Conservation (phyloP, 2,797 vertebrate species). For the Pseudochirops cupreus region DNA sequence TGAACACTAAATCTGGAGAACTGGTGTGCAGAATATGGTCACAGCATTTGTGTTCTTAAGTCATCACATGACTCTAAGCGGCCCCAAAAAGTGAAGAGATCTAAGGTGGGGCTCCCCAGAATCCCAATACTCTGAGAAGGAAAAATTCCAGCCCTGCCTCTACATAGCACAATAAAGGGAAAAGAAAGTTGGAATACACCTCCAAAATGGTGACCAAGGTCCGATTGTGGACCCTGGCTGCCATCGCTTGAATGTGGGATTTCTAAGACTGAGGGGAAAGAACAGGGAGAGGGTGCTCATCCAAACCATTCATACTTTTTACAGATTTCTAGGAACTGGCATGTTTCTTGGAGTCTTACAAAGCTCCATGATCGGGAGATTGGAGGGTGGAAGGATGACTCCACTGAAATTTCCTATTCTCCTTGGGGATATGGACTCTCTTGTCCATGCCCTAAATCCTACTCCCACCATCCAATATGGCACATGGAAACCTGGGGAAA, state of each 20-base stretch:
- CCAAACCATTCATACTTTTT: not conserved
- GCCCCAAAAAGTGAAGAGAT: not conserved
- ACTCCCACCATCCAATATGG: not conserved
- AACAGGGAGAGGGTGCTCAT: accelerated
- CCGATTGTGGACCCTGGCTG: not conserved
- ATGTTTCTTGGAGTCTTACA: not conserved
- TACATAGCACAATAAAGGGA: not conserved
- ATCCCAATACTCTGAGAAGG: too few species aligned
- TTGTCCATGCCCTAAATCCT: not conserved
- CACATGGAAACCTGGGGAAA: not conserved
- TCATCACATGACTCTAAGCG: not conserved
- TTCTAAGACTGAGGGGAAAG: not conserved
- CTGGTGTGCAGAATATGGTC: not conserved
- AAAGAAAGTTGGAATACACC: not conserved
- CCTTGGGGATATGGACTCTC: not conserved
- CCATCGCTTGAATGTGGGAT: not conserved
- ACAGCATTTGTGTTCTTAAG: not conserved
- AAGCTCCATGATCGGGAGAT: not conserved
- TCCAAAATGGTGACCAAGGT: not conserved
- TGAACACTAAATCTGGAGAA: not conserved
- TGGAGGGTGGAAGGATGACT: not conserved
- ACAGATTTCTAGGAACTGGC: not conserved
- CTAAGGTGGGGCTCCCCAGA: not conserved
- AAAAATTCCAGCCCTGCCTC: not conserved
- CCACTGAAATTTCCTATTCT: not conserved